A percentile compares a stretch with the other conserved stretches of the same genome.
Conservation (phyloP, 2,888 invertebrate species). For the Stomorhina lunata region DNA sequence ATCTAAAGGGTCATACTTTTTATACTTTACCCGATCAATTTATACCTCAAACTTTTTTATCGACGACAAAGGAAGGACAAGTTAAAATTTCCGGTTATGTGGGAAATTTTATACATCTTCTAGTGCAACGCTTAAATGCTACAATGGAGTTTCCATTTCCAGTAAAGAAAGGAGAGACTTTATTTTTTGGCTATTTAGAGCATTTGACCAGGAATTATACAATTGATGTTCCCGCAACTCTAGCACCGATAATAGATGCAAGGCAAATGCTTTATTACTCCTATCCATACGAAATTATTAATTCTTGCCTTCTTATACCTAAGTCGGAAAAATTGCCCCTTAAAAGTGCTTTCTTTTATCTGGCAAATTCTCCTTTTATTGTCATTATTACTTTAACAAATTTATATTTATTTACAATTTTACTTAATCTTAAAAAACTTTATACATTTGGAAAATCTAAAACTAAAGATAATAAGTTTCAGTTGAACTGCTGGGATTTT, state of each 20-base stretch:
- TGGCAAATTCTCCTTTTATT: neutral
- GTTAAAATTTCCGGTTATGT: slow-evolving; percentile 49
- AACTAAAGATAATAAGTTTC: neutral
- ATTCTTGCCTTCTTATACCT: slow-evolving; percentile 39
- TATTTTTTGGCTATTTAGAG: slow-evolving; percentile 39
- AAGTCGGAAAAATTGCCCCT: slow-evolving; percentile 11
- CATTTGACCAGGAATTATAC: slow-evolving; percentile 24
- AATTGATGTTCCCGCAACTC: slow-evolving; percentile 34
- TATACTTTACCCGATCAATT: slow-evolving; percentile 54
- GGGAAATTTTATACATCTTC: slow-evolving; percentile 38
- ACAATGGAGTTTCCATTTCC: slow-evolving; percentile 42
- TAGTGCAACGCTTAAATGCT: slow-evolving; percentile 41
- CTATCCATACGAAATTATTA: slow-evolving; percentile 42
- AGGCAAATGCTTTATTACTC: slow-evolving; percentile 7
- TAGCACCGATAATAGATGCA: neutral
- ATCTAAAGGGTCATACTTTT: slow-evolving; percentile 36
- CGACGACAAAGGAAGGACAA: neutral
- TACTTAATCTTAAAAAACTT: slow-evolving; percentile 24
- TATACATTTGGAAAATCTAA: neutral
- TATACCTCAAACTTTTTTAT: slow-evolving; percentile 38
- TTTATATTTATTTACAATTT: slow-evolving; percentile 16
- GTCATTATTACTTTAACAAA: slow-evolving; percentile 19
- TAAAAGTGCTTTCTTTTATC: slow-evolving; percentile 14
- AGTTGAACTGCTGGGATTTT: neutral
- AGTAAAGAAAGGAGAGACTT: slow-evolving; percentile 10